Evolutionary conservation across 2,797 vertebrate genomes (phyloP), one percentile per base, ranked within the genome.

Genomic region (Sebastes ruberrimus): DNA sequence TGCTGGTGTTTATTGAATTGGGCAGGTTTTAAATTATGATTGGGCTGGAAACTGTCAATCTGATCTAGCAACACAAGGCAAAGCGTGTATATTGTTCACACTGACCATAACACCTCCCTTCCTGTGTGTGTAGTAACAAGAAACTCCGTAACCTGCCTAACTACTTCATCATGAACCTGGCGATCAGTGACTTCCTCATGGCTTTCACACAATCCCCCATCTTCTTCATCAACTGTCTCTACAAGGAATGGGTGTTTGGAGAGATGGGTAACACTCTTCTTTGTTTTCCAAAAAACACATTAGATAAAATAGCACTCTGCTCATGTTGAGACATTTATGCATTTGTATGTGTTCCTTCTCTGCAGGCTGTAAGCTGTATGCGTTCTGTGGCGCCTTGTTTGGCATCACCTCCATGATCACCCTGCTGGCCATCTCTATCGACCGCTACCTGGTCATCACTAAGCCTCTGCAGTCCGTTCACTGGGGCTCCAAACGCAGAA

Each of bases 371-470:
- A 97, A 99, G 85, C 91, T 98, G 89, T 98, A 99, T 57, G 97
- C 97, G 16, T 99, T 99, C 95, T 98, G 97, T 2, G 97, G 98
- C 1, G 97, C 98, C 74, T 93, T 99, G 71, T 99, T 98, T 81
- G 97, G 97, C 79, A 98, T 99, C 83, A 91, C 97, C 71, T 99
- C 98, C 84, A 99, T 99, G 98, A 97, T 98, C 64, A 99, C 97
- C 83, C 94, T 99, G 77, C 94, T 94, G 88, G 97, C 96, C 90
- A 99, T 99, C 92, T 97, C 97, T n/a, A 91, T 97, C 70, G 97
- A 99, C 94, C 97, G 97, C 74, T 99, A 98, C 84, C 90, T 98
- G 90, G 98, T 97, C 65, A 98, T 99, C 95, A 98, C 97, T 7
- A 97, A 94, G 67, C 98, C 98, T 2, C 94, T 99, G 93, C 93